phyloP scores from a whole-genome alignment of 1,140 invertebrate species.

The Diploscapter pachys region DNA sequence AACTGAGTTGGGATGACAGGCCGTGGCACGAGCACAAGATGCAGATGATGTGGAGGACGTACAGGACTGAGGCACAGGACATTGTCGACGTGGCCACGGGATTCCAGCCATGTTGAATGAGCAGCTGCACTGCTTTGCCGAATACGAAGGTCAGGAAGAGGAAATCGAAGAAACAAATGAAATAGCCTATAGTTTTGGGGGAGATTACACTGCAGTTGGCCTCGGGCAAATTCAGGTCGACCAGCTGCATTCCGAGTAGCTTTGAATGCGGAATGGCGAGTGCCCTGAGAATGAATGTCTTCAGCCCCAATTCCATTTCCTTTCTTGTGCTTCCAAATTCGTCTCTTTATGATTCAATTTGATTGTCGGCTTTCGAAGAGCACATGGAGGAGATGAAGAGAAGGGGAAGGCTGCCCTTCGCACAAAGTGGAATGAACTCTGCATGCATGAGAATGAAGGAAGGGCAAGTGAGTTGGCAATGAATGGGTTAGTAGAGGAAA shows the following conservation, averaged over 20 bases:
- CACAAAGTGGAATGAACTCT: too few relatives aligned
- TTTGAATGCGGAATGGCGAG: slow-evolving; percentile 2
- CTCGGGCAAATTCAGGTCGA: too few relatives aligned
- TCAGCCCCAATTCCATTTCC: slow-evolving; percentile 18
- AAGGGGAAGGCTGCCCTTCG: background rate
- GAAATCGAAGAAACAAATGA: slow-evolving; percentile 34
- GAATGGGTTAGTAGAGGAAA: too few relatives aligned
- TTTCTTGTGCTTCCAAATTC: slow-evolving; percentile 18
- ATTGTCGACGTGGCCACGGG: slow-evolving; percentile 23
- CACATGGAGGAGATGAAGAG: background rate
- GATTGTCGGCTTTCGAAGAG: slow-evolving; percentile 2
- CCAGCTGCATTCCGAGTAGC: too few relatives aligned
- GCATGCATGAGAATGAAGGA: too few relatives aligned
- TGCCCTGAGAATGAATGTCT: slow-evolving; percentile 4
- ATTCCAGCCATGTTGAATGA: slow-evolving; percentile 20
- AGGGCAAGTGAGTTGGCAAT: too few relatives aligned
- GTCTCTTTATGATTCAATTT: background rate
- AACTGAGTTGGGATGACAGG: slow-evolving; percentile 10
- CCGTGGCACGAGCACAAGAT: slow-evolving; percentile 34
- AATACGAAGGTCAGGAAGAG: slow-evolving; percentile 25
- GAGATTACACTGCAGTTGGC: too few relatives aligned
- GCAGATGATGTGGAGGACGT: slow-evolving; percentile 21
- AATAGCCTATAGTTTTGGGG: slow-evolving; percentile 12
- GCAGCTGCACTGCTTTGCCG: slow-evolving; percentile 17
- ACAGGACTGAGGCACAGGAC: slow-evolving; percentile 14